Base-by-base conservation (phyloP, 1,140 invertebrate genomes). In the Ylistrum balloti region DNA sequence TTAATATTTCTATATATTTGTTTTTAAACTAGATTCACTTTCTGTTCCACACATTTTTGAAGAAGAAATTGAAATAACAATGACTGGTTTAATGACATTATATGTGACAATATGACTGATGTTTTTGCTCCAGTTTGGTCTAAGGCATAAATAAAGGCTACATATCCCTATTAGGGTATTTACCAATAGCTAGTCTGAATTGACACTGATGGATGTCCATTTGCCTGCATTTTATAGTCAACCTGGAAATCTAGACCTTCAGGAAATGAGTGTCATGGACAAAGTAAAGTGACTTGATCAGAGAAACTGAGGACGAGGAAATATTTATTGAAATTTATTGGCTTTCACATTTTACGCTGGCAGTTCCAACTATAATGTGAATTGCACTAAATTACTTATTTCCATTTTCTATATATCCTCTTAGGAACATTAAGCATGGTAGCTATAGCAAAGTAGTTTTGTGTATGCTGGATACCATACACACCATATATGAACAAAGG, bases 121-220 rank as follows among this genome's bases (percentile, higher is more conserved):
- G 56, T 74, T 74, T 28, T 28, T 74, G 13, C 56, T 28, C 56
- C n/a, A 74, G 28, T 28, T 74, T 74, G 56, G 56, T 74, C 56
- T 74, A 74, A 28, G 56, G 56, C 56, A 74, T 28, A 74, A 28
- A 74, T 74, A 17, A 74, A 28, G 56, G 3, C 56, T 28, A 17
- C 45, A 56, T 74, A 11, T 74, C 5, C 56, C 56, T 74, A 28
- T n/a, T 28, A 74, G 56, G 56, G 56, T 74, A 74, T 48, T n/a
- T 38, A 38, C 35, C 35, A 38, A n/a, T n/a, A 28, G 56, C 56
- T 74, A 28, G 56, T 11, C 22, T 5, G 2, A n/a, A 28, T 5
- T n/a, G 56, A 74, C 56, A 74, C 56, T 74, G 56, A 74, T 28
- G 56, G 56, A 74, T 74, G 22, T 74, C 56, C 56, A 74, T n/a